These are phyloP conservation scores for Meganola albula DNA, from an alignment of 2,888 invertebrate species.

Conservation along the genomic window DNA sequence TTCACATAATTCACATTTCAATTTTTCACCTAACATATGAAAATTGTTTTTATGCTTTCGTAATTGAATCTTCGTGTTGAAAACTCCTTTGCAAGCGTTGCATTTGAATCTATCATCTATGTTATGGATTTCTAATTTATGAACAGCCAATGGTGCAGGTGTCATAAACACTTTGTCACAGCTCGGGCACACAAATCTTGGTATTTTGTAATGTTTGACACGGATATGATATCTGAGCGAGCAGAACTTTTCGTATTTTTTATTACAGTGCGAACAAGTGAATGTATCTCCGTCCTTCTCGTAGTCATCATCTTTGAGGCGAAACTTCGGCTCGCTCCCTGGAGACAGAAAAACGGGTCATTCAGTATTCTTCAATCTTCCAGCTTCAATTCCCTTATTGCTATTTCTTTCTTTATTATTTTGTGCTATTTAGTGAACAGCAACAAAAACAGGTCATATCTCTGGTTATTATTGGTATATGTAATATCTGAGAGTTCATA, in stretches of 20 bases:
- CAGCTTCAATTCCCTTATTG: too few species aligned
- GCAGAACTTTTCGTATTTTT: slow-evolving; percentile 38
- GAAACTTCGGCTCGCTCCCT: slow-evolving; percentile 36
- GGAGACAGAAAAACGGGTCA: slow-evolving; percentile 44
- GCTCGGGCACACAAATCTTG: slow-evolving; percentile 36
- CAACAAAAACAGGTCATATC: neutral
- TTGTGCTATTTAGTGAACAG: slow-evolving; percentile 7
- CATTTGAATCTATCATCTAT: slow-evolving; percentile 56
- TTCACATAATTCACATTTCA: slow-evolving; percentile 52
- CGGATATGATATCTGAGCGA: slow-evolving; percentile 47
- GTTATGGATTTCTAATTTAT: slow-evolving; percentile 49
- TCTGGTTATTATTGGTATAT: neutral
- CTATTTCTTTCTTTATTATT: too few species aligned
- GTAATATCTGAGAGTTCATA: neutral
- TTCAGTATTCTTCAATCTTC: slow-evolving; percentile 13
- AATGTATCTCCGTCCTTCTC: slow-evolving; percentile 34
- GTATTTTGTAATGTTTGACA: slow-evolving; percentile 50
- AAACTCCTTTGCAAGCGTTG: slow-evolving; percentile 52
- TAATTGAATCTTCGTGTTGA: slow-evolving; percentile 49
- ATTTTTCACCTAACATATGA: slow-evolving; percentile 57
- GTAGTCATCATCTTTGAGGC: slow-evolving; percentile 42
- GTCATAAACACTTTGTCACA: slow-evolving; percentile 50
- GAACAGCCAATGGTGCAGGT: slow-evolving; percentile 38
- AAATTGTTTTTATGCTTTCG: slow-evolving; percentile 51
- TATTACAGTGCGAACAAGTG: slow-evolving; percentile 44